These are phyloP conservation scores for Pseudopleuronectes americanus DNA, from an alignment of 2,797 vertebrate genomes.

Conservation along the genomic window DNA sequence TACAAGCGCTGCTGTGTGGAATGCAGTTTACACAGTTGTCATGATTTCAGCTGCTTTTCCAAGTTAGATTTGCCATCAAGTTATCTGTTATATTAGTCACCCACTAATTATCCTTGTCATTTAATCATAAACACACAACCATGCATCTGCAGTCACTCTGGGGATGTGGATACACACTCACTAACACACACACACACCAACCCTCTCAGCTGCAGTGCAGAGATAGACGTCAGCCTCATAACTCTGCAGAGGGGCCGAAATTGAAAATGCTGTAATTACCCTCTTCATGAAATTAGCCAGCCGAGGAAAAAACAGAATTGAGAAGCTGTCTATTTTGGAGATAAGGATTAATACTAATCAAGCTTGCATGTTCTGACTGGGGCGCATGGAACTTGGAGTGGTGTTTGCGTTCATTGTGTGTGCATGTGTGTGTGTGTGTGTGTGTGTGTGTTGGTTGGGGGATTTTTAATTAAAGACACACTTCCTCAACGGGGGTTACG, in stretches of 20 bases:
- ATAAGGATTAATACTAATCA: constrained; percentile 79
- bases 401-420: constrained; percentile 32
- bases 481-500: constrained; percentile 56
- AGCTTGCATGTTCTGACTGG: constrained; percentile 59
- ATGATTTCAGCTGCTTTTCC: constrained; percentile 42
- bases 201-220: constrained; percentile 66
- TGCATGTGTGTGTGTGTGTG: constrained; percentile 11
- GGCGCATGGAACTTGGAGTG: constrained; percentile 52
- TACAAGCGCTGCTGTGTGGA: constrained; percentile 13
- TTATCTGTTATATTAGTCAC: constrained; percentile 59
- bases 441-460: constrained; percentile 19
- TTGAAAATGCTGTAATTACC: constrained; percentile 82
- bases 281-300: constrained; percentile 81
- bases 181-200: not conserved
- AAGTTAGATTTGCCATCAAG: constrained; percentile 50
- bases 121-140: constrained; percentile 47
- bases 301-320: constrained; percentile 60
- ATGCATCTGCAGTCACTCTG: constrained; percentile 34
- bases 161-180: not conserved
- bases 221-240: constrained; percentile 69
- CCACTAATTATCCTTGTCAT: constrained; percentile 51
- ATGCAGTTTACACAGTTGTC: constrained; percentile 36
- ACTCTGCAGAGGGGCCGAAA: constrained; percentile 68
- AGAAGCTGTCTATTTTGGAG: constrained; percentile 74
- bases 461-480: constrained; percentile 77